Evolutionary conservation across 2,888 invertebrate species (phyloP).

Genomic region (Boloria euphrosyne): DNA sequence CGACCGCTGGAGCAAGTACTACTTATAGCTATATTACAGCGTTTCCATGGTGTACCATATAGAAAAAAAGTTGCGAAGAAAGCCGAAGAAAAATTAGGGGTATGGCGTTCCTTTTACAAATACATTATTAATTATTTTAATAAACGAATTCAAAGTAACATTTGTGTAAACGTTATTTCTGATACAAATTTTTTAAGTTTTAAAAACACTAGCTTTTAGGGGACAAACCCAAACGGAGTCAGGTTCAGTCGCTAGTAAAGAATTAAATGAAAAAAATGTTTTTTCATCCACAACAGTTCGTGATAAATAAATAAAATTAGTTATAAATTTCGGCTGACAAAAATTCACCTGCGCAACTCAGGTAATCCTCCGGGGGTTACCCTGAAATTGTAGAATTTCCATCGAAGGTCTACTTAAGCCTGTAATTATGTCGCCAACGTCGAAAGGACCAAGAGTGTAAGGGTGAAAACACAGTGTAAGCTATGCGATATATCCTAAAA

Average conservation of each 20-base stretch:
- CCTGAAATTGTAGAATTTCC: constrained; percentile 41
- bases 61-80: too few relatives aligned
- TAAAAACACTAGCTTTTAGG: too few relatives aligned
- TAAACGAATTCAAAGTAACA: background rate
- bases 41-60: too few relatives aligned
- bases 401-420: constrained; percentile 47
- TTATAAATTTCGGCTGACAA: constrained; percentile 27
- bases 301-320: constrained; percentile 30
- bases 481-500: constrained; percentile 2
- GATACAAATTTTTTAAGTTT: too few relatives aligned
- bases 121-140: too few relatives aligned
- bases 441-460: constrained; percentile 36
- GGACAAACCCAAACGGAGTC: too few relatives aligned
- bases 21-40: too few relatives aligned
- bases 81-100: too few relatives aligned
- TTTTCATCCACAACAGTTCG: constrained; percentile 4
- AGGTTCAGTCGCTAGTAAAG: too few relatives aligned
- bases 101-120: too few relatives aligned
- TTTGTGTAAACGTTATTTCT: too few relatives aligned
- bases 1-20: too few relatives aligned
- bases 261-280: constrained; percentile 7
- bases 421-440: constrained; percentile 60
- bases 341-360: constrained; percentile 39
- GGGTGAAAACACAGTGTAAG: constrained; percentile 30
- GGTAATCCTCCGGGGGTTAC: constrained; percentile 40